phyloP scores from a whole-genome alignment of 30 jellyfish, hydroid and myxozoan genomes.

The Aurelia sp. region DNA sequence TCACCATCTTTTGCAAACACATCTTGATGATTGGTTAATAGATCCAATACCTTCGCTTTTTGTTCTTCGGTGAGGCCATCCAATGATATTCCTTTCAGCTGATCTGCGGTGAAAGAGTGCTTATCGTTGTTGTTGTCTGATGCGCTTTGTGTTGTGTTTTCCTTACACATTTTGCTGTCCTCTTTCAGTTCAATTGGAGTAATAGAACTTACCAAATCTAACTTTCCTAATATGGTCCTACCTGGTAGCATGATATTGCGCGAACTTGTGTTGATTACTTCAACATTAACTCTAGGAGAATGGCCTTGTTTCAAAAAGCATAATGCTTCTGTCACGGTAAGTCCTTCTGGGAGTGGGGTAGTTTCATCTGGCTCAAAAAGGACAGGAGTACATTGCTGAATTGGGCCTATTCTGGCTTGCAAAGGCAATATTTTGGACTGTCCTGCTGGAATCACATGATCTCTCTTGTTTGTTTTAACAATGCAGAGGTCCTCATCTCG shows the following conservation, averaged over 20 bases:
- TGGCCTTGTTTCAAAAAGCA: neutral
- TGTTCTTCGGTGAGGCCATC: constrained; percentile 14
- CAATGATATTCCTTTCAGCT: neutral
- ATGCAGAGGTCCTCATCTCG: neutral
- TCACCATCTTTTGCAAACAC: constrained; percentile 5
- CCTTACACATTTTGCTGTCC: neutral
- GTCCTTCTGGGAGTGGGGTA: constrained; percentile 8
- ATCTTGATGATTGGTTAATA: neutral
- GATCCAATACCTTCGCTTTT: neutral
- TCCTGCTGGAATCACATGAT: constrained; percentile 16
- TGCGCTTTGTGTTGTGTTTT: neutral
- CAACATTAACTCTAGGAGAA: neutral
- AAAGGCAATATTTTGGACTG: neutral
- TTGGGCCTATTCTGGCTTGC: neutral
- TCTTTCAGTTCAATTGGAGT: constrained; percentile 10
- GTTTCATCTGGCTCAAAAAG: constrained; percentile 15
- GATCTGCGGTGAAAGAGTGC: neutral
- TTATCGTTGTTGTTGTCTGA: constrained; percentile 11
- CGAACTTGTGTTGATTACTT: constrained; percentile 8
- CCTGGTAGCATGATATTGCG: constrained; percentile 14
- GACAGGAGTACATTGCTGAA: constrained; percentile 14
- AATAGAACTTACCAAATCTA: neutral
- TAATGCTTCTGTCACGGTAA: constrained; percentile 7
- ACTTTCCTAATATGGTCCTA: constrained; percentile 1
- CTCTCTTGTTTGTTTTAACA: constrained; percentile 10